Evolutionary conservation across 1,140 invertebrate genomes (phyloP).

Genomic region (Helicoverpa armigera): DNA sequence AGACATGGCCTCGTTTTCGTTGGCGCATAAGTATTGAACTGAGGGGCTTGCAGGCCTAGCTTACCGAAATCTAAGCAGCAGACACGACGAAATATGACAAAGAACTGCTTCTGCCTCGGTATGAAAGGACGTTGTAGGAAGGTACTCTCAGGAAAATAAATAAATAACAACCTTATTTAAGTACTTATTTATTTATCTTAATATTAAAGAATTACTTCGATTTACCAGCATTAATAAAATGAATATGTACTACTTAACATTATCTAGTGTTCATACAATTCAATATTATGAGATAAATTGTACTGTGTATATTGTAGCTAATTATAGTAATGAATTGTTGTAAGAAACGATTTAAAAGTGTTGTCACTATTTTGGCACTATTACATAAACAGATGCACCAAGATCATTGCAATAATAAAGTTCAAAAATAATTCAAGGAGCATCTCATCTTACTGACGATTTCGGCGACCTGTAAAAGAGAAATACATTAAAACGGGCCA

Average conservation of each 20-base stretch:
- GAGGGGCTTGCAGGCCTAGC: too few relatives aligned
- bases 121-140: not conserved
- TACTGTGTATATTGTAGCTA: constrained; percentile 69
- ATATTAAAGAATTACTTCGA: constrained; percentile 72
- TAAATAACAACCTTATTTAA: constrained; percentile 59
- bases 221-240: constrained; percentile 73
- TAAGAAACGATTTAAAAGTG: constrained; percentile 62
- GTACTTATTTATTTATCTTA: constrained; percentile 76
- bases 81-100: too few relatives aligned
- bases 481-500: constrained; percentile 31
- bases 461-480: constrained; percentile 78
- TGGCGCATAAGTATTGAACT: not conserved
- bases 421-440: constrained; percentile 59
- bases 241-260: constrained; percentile 64
- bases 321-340: constrained; percentile 58
- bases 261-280: constrained; percentile 62
- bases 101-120: too few relatives aligned
- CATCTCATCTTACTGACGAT: constrained; percentile 75
- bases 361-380: constrained; percentile 78
- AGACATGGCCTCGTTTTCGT: too few relatives aligned
- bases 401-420: constrained; percentile 65
- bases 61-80: too few relatives aligned
- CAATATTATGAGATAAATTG: constrained; percentile 67
- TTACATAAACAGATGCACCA: constrained; percentile 74
- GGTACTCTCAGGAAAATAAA: constrained; percentile 21